phyloP scores from a whole-genome alignment of 2,888 invertebrate species.

The Agrochola macilenta region DNA sequence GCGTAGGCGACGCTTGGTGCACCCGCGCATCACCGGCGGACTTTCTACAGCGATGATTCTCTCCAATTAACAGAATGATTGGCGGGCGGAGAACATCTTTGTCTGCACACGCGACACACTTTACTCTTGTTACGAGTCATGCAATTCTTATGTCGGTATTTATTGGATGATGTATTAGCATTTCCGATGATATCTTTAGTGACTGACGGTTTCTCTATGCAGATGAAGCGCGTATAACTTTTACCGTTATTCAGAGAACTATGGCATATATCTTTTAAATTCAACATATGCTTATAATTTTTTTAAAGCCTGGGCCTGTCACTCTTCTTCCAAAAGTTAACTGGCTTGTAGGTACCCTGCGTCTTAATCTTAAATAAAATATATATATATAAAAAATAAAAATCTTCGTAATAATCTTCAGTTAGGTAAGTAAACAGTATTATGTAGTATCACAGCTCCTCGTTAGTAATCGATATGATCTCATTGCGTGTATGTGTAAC shows the following conservation, averaged over 20 bases:
- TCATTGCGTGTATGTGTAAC: neutral
- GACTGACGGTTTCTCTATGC: constrained; percentile 20
- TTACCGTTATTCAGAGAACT: neutral
- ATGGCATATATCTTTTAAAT: neutral
- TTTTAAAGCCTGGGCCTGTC: too few relatives aligned
- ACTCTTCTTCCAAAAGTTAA: neutral
- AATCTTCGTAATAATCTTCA: too few relatives aligned
- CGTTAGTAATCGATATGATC: constrained; percentile 1
- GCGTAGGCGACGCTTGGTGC: constrained; percentile 15
- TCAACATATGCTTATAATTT: neutral
- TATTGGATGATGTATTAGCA: constrained; percentile 52
- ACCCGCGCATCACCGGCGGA: constrained; percentile 65
- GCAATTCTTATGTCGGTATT: constrained; percentile 62
- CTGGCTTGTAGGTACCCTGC: neutral
- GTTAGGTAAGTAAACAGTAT: neutral
- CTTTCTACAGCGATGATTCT: constrained; percentile 89
- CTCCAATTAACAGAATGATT: constrained; percentile 90
- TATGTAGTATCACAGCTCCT: neutral
- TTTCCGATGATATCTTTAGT: constrained; percentile 54
- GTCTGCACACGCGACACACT: constrained; percentile 86
- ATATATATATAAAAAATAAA: too few relatives aligned
- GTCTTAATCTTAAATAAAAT: too few relatives aligned
- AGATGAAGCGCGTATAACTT: constrained; percentile 11
- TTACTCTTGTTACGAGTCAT: constrained; percentile 82
- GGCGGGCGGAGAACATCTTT: constrained; percentile 82